phyloP scores from a whole-genome alignment of 2,113 vertebrate species.

The Pteronura brasiliensis region DNA sequence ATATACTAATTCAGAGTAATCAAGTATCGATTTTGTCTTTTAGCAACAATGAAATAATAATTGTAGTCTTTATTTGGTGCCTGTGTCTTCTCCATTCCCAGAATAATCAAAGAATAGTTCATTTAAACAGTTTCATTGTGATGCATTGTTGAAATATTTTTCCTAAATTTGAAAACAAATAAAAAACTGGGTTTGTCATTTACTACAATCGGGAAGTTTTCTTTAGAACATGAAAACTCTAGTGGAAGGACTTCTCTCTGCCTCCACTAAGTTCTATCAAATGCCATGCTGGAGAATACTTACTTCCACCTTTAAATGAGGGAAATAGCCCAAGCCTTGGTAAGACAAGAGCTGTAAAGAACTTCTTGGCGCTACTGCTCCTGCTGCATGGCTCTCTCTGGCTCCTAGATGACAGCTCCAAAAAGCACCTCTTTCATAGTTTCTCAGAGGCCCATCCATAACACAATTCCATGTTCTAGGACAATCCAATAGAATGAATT shows the following conservation, averaged over 20 bases:
- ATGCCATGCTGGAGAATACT: not conserved
- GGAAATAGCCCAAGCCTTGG: not conserved
- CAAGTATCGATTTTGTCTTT: conserved; percentile 60
- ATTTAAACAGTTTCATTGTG: not conserved
- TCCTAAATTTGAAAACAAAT: conserved; percentile 13
- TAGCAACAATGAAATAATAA: conserved; percentile 56
- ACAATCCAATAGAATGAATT: not conserved
- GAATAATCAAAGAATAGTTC: conserved; percentile 35
- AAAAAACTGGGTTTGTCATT: not conserved
- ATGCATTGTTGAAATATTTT: conserved; percentile 23
- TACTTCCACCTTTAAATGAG: not conserved
- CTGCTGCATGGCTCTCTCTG: not conserved
- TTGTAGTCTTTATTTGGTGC: conserved; percentile 23
- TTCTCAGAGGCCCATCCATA: not conserved
- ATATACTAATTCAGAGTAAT: conserved; percentile 56
- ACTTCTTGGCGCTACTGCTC: not conserved
- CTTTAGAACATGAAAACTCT: conserved; percentile 6
- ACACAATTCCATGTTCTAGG: not conserved
- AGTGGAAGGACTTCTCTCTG: not conserved
- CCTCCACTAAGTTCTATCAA: not conserved
- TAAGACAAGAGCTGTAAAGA: not conserved
- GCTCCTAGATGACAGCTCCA: not conserved
- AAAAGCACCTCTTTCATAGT: not conserved
- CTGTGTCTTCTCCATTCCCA: conserved; percentile 24
- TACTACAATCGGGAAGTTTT: not conserved